Evolutionary conservation across 2,888 invertebrate genomes (phyloP), one percentile per base, ranked within the genome.

Genomic region (Melinaea menophilus): DNA sequence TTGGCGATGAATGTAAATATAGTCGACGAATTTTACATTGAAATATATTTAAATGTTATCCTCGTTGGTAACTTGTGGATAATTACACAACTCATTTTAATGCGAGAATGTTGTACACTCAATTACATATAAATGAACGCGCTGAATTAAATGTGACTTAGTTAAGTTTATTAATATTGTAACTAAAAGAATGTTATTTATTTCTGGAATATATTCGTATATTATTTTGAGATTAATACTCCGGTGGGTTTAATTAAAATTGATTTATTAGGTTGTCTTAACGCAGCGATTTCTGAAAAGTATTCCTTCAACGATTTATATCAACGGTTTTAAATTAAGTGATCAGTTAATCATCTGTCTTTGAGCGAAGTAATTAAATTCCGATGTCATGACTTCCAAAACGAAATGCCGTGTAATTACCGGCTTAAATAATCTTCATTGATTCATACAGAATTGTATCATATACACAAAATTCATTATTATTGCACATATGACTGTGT

Each of bases 291-390:
- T 67, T 63, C 65, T 63, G 59, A 63, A 65, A 61, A 64, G 64
- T 57, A 56, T 48, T 37, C 54, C 63, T 59, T 59, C 54, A 59
- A 78, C 79, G 79, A 73, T 75, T 83, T 84, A 81, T 84, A 85
- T 85, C 84, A 85, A 82, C 84, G 81, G 51, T 79, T 80, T 81
- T 79, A 81, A 79, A 83, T 84, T 83, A 84, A 83, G 75, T 73
- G 77, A 76, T 75, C 74, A 78, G 78, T 86, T 85, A 86, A 85
- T 87, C 81, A 84, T 77, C 72, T 74, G 77, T 77, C 77, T 76
- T 78, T 74, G 78, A 81, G 78, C 78, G 75, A 75, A 78, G 84
- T 84, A 86, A 88, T 88, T 87, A 86, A 87, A 84, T 79, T 72
- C 74, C 64, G 64, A 60, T 63, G 75, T 75, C 71, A 65, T 69